Percentiles rank a stretch among this genome's conserved stretches.
These are phyloP conservation scores for Pararge aegeria DNA, from an alignment of 1,140 invertebrate species.

Conservation along the genomic window DNA sequence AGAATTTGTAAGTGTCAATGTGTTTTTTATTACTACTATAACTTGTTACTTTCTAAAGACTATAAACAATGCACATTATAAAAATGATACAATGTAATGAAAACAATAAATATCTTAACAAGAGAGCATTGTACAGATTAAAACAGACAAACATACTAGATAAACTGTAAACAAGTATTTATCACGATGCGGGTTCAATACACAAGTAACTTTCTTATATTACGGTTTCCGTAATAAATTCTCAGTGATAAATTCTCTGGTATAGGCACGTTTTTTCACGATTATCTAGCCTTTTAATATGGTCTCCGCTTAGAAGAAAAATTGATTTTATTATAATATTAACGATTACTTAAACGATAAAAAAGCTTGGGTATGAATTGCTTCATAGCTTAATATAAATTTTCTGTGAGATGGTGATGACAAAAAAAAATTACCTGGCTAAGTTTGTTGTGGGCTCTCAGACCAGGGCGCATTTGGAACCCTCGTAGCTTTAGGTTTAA, in stretches of 20 bases:
- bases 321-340: no score
- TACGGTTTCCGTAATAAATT: background rate
- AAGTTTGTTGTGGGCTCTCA: no score
- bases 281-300: background rate
- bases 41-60: background rate
- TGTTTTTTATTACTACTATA: no score
- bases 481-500: no score
- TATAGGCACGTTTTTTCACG: background rate
- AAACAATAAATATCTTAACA: slow-evolving; percentile 13
- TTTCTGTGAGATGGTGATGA: no score
- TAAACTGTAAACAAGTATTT: slow-evolving; percentile 13
- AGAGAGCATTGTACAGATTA: slow-evolving; percentile 24
- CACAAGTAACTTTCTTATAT: slow-evolving; percentile 2
- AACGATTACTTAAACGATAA: no score
- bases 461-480: no score
- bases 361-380: no score
- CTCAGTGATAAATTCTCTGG: background rate
- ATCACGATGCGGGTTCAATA: slow-evolving; percentile 13
- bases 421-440: no score
- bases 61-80: slow-evolving; percentile 4
- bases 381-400: no score
- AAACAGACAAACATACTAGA: slow-evolving; percentile 20
- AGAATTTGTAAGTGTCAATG: no score
- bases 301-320: background rate
- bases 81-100: slow-evolving; percentile 12